These are phyloP conservation scores for Zosterops lateralis DNA, from an alignment of 2,113 vertebrate genomes.

Conservation along the genomic window DNA sequence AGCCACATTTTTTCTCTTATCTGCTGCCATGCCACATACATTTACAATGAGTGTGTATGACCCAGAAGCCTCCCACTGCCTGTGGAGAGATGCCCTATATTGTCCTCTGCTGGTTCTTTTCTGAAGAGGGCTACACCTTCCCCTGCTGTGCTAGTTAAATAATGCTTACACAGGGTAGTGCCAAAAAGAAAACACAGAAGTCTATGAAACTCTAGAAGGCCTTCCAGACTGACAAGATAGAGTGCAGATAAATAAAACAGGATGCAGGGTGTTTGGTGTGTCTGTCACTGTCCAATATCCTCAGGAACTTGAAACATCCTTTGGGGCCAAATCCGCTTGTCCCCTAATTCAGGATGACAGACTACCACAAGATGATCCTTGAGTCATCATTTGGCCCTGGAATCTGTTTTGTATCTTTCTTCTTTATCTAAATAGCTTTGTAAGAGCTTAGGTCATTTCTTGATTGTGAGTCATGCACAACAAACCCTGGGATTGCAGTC, in stretches of 20 bases:
- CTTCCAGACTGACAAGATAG: background rate
- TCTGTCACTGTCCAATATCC: background rate
- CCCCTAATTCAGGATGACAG: background rate
- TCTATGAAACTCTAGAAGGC: background rate
- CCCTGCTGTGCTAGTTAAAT: background rate
- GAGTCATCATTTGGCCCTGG: background rate
- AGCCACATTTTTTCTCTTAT: constrained; percentile 25
- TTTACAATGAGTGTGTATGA: background rate
- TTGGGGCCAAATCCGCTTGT: background rate
- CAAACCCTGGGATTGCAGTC: background rate
- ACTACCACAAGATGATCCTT: background rate
- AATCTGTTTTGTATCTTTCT: constrained; percentile 5
- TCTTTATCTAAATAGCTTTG: background rate
- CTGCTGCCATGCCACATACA: background rate
- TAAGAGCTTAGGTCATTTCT: background rate
- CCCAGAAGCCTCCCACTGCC: background rate
- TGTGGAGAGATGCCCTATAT: background rate
- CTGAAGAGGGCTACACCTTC: background rate
- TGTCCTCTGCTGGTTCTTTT: background rate
- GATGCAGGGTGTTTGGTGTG: background rate
- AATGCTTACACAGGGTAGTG: background rate
- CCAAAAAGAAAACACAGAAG: background rate
- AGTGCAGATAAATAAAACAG: background rate
- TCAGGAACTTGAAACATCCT: background rate
- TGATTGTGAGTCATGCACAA: background rate